Evolutionary conservation across 1,140 invertebrate species (phyloP).

Genomic region (Himalopsyche phryganea): DNA sequence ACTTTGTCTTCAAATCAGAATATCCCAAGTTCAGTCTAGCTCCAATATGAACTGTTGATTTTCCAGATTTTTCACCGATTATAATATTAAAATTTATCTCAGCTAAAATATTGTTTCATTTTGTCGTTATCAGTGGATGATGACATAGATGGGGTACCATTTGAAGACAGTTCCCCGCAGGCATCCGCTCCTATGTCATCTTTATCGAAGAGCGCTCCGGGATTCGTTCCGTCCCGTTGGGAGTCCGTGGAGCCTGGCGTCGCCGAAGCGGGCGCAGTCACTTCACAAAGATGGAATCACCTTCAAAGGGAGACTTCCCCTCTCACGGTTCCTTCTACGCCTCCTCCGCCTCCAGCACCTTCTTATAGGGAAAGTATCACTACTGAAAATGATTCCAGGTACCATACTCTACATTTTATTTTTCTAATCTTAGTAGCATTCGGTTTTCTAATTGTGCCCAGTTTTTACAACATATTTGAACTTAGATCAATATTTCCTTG

Average conservation of each 20-base stretch:
- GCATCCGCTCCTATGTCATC: slow-evolving; percentile 7
- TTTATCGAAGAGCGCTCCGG: slow-evolving; percentile 43
- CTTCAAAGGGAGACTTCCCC: slow-evolving; percentile 21
- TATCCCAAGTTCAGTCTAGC: too few species aligned
- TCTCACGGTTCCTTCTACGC: slow-evolving; percentile 37
- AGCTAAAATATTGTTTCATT: too few species aligned
- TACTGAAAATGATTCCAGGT: slow-evolving; percentile 33
- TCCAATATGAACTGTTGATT: too few species aligned
- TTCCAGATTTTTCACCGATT: too few species aligned
- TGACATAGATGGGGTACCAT: slow-evolving; percentile 79
- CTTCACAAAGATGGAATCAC: slow-evolving; percentile 83
- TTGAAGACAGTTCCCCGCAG: slow-evolving; percentile 51
- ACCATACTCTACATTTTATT: slow-evolving; percentile 1
- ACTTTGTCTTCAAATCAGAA: too few species aligned
- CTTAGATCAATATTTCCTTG: too few species aligned
- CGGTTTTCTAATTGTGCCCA: too few species aligned
- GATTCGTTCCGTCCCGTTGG: slow-evolving; percentile 89
- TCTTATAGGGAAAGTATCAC: slow-evolving; percentile 4
- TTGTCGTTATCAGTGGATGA: slow-evolving; percentile 43
- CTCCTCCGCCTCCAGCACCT: slow-evolving; percentile 20
- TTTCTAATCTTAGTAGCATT: slow-evolving; percentile 34
- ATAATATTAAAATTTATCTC: too few species aligned
- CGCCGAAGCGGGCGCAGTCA: slow-evolving; percentile 83
- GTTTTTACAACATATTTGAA: too few species aligned
- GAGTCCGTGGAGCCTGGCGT: slow-evolving; percentile 87